Evolutionary conservation across 2,797 vertebrate species (phyloP), one percentile per base, ranked within the genome.

Genomic region (Brachyalestes nurse): DNA sequence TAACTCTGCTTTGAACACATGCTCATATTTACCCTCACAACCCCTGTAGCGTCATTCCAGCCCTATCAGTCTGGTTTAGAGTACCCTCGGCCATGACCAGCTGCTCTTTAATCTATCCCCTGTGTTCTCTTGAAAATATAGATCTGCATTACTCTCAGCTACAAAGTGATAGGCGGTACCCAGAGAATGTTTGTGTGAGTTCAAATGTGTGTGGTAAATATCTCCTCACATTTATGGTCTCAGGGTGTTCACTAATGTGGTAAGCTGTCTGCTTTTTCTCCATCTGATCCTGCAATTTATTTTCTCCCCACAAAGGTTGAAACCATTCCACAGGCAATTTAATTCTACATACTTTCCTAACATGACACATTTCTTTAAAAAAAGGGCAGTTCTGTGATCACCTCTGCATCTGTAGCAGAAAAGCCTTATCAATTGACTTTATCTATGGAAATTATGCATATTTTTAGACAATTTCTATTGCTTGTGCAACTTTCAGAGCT

Each of bases 301-400:
- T 65, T 65, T 40, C 34, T 19, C 65, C 38, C 64, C 38, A 21
- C 21, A 19, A 12, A 65, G 62, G 65, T 13, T 38, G 10, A 12
- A 67, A 12, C 19, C 17, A 3, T 67, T 45, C 40, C 65, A 45
- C 65, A 67, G 19, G 40, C 65, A 12, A 67, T 67, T 67, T 67
- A 67, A 40, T 45, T 67, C 34, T 45, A 42, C 65, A 67, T 67
- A 67, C 65, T 67, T 67, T 67, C 65, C 65, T 45, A 67, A 45
- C 13, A 40, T 67, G 38, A 45, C 62, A 67, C 19, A 21, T n/a
- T 45, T 21, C 21, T 5, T n/a, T 65, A n/a, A 14, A 17, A 38
- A 65, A 65, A n/a, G n/a, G 19, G 65, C 64, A 66, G 38, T n/a
- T 65, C 40, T 66, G 38, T n/a, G 64, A 40, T 45, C 40, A 67